Conservation (phyloP, 2,113 vertebrate genomes). For the Vidua chalybeata region DNA sequence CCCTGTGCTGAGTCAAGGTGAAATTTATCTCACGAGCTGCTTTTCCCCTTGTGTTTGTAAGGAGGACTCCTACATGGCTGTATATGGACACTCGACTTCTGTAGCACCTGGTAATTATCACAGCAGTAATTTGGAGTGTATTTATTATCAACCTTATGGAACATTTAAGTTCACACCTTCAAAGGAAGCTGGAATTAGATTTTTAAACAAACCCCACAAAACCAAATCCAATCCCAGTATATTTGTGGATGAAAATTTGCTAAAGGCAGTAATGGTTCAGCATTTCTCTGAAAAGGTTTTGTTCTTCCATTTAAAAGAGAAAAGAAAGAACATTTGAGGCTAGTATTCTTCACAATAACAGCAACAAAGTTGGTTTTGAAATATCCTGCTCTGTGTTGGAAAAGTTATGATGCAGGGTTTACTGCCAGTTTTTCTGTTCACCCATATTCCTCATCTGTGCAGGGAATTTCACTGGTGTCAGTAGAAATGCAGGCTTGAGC, state of each 20-base stretch:
- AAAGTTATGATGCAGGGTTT: background rate
- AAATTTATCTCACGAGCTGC: background rate
- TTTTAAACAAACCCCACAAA: background rate
- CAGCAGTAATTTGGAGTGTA: background rate
- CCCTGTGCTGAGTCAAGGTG: background rate
- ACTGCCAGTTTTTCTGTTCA: background rate
- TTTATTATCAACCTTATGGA: background rate
- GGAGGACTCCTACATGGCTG: background rate
- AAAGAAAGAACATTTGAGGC: background rate
- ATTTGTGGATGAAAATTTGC: background rate
- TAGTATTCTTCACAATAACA: background rate
- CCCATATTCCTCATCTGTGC: background rate
- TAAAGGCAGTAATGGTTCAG: background rate
- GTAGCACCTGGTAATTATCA: background rate
- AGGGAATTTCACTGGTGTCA: background rate
- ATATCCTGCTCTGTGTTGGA: background rate
- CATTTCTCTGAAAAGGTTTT: background rate
- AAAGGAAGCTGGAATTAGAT: background rate
- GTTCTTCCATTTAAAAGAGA: background rate
- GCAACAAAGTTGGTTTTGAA: background rate
- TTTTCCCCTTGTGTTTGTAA: background rate
- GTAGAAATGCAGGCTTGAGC: background rate
- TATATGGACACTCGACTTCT: background rate
- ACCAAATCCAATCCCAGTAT: background rate
- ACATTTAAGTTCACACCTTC: background rate